A percentile compares a stretch with the other conserved stretches of the same genome.
Evolutionary conservation across 2,888 invertebrate genomes (phyloP).

Genomic region (Platerodrilus igneus): DNA sequence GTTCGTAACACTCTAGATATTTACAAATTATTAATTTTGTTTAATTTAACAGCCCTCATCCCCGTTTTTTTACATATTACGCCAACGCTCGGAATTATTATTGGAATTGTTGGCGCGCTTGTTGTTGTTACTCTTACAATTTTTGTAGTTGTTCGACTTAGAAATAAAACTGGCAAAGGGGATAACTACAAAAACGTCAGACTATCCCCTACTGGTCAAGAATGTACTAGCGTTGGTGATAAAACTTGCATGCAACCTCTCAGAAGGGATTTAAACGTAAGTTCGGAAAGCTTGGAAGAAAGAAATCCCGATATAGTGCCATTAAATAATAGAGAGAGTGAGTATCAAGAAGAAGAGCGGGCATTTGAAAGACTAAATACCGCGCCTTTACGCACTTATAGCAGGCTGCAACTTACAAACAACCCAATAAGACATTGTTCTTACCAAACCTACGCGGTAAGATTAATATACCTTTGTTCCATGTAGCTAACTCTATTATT

Average conservation of each 20-base stretch:
- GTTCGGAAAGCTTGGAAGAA: constrained; percentile 52
- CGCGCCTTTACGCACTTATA: constrained; percentile 45
- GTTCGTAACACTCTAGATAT: too few species aligned
- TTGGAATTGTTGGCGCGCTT: constrained; percentile 72
- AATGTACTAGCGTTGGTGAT: constrained; percentile 45
- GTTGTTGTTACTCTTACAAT: constrained; percentile 71
- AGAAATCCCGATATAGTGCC: constrained; percentile 58
- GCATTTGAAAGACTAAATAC: constrained; percentile 53
- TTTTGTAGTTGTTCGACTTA: constrained; percentile 64
- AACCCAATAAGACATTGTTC: constrained; percentile 42
- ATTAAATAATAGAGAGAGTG: constrained; percentile 52
- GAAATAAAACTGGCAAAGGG: constrained; percentile 42
- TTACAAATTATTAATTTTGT: constrained; percentile 4
- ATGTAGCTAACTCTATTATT: constrained; percentile 15
- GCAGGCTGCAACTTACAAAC: constrained; percentile 44
- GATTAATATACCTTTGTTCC: constrained; percentile 10
- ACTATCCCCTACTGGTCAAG: constrained; percentile 39
- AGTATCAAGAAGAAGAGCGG: constrained; percentile 53
- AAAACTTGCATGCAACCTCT: constrained; percentile 49
- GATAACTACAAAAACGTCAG: constrained; percentile 47
- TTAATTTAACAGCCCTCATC: constrained; percentile 52
- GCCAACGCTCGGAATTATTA: constrained; percentile 73
- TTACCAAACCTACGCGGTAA: constrained; percentile 38
- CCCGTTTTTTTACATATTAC: constrained; percentile 79
- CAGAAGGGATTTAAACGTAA: constrained; percentile 51